A percentile compares a stretch with the other conserved stretches of the same genome.
These are phyloP conservation scores for Todiramphus saurophagus DNA, from an alignment of 2,113 vertebrate species.

Conservation along the genomic window DNA sequence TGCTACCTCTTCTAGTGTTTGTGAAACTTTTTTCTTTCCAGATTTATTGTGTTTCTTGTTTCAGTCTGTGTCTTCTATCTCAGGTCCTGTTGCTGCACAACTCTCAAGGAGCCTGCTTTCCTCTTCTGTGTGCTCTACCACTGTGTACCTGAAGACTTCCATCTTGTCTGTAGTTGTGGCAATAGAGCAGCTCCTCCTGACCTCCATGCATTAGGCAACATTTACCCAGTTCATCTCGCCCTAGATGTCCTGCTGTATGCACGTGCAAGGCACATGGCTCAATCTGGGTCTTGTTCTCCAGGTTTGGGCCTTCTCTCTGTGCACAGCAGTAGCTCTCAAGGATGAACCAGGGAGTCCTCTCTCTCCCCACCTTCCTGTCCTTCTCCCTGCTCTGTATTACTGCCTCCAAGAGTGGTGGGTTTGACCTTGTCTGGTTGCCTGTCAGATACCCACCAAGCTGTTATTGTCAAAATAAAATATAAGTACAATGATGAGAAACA, in stretches of 20 bases:
- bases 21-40: not conserved
- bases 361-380: too few species aligned
- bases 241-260: not conserved
- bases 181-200: not conserved
- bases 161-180: not conserved
- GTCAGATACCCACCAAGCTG: not conserved
- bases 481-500: too few species aligned
- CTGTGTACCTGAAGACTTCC: not conserved
- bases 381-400: too few species aligned
- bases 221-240: not conserved
- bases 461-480: too few species aligned
- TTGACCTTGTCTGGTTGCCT: not conserved
- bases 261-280: not conserved
- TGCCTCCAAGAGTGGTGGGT: not conserved
- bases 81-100: fast-evolving
- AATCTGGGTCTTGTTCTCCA: not conserved
- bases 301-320: not conserved
- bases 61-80: not conserved
- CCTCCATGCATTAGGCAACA: not conserved
- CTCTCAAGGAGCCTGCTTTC: not conserved
- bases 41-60: not conserved
- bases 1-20: not conserved
- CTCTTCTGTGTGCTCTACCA: not conserved
- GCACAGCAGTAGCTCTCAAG: not conserved
- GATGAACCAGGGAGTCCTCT: too few species aligned